Conservation (phyloP, 2,888 invertebrate species). For the Andrena bucephala region DNA sequence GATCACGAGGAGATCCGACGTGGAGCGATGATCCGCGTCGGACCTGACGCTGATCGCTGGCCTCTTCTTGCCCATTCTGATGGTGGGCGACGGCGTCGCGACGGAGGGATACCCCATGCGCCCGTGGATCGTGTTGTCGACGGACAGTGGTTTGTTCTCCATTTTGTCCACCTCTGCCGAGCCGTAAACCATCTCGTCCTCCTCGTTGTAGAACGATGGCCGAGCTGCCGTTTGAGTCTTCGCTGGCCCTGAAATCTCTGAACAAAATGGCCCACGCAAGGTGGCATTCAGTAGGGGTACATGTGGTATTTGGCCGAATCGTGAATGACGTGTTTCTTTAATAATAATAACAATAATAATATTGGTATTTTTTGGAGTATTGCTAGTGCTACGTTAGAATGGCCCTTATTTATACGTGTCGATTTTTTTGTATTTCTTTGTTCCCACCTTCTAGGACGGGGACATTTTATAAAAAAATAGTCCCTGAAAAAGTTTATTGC, state of each 20-base stretch:
- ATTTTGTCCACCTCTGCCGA: slow-evolving; percentile 77
- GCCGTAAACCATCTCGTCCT: slow-evolving; percentile 87
- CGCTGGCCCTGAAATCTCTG: slow-evolving; percentile 92
- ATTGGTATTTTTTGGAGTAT: too few relatives aligned
- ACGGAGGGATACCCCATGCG: slow-evolving; percentile 76
- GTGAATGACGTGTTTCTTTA: too few relatives aligned
- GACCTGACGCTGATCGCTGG: slow-evolving; percentile 62
- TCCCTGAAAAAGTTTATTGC: too few relatives aligned
- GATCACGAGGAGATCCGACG: slow-evolving; percentile 11
- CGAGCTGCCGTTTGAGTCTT: slow-evolving; percentile 74
- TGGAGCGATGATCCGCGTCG: slow-evolving; percentile 21
- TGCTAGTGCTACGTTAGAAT: too few relatives aligned
- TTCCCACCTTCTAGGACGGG: too few relatives aligned
- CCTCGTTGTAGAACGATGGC: slow-evolving; percentile 89
- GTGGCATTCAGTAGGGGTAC: too few relatives aligned
- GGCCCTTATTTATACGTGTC: too few relatives aligned
- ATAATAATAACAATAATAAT: too few relatives aligned
- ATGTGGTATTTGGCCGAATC: not conserved
- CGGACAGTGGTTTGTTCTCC: slow-evolving; percentile 76
- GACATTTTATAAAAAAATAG: too few relatives aligned
- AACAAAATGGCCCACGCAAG: slow-evolving; percentile 41
- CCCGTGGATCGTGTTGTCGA: slow-evolving; percentile 81
- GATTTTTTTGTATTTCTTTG: too few relatives aligned
- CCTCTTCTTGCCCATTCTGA: slow-evolving; percentile 76
- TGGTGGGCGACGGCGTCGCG: slow-evolving; percentile 71